phyloP scores from a whole-genome alignment of 1,140 invertebrate genomes.

The Drosophila varians region DNA sequence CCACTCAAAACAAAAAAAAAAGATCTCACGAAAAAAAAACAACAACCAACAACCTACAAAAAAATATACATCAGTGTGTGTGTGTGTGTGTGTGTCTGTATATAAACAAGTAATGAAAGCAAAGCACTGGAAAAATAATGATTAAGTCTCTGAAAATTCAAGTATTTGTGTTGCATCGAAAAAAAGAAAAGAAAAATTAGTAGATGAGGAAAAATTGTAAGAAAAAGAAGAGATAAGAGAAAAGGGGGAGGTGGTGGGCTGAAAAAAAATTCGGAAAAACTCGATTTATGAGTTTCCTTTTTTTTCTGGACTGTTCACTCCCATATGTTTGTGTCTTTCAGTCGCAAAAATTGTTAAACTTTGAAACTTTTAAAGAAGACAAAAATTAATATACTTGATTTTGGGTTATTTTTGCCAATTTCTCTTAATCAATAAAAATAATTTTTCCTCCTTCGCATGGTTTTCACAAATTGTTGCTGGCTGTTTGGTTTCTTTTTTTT shows the following conservation, averaged over 20 bases:
- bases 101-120: conserved; percentile 70
- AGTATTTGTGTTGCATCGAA: conserved; percentile 24
- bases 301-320: conserved; percentile 19
- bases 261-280: conserved; percentile 63
- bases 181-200: conserved; percentile 66
- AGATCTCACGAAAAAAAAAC: not conserved
- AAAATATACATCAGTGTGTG: not conserved
- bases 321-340: conserved; percentile 24
- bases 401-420: not conserved
- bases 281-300: conserved; percentile 71
- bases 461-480: not conserved
- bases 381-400: no score
- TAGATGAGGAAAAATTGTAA: conserved; percentile 52
- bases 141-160: conserved; percentile 57
- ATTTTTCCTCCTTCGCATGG: not conserved
- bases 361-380: not conserved
- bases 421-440: not conserved
- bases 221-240: not conserved
- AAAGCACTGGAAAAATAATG: conserved; percentile 77
- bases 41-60: conserved; percentile 10
- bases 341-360: conserved; percentile 39
- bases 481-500: not conserved
- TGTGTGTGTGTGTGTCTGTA: conserved; percentile 21
- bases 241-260: conserved; percentile 8
- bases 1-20: not conserved